Base-by-base conservation (phyloP, 2,797 vertebrate species). In the Gambusia yucatana region DNA sequence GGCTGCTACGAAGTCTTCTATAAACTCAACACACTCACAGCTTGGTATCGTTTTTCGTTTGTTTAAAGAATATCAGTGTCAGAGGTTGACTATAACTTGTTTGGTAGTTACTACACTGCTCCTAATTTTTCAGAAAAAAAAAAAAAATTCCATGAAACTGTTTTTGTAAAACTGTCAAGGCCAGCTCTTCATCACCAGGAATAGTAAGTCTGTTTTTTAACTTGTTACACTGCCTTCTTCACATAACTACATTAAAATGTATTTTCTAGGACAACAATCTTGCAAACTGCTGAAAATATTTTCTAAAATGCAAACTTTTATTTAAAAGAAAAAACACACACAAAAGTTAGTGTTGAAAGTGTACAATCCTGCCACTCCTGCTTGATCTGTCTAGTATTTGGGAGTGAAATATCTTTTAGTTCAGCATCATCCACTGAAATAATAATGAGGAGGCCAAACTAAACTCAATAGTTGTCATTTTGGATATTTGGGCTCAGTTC, bases 1-100 rank as follows among this genome's bases (percentile, higher is more conserved):
- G 74, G 57, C 73, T 22, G 44, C 48, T 17, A 67, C 0, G n/a
- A 46, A 63, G 43, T 48, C 70, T 76, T 80, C 57, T 61, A 55
- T 20, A 50, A 65, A 81, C 48, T 71, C 59, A 78, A 81, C 52
- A 47, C 11, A 55, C 67, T 77, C 25, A 20, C 77, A 82, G 72
- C 52, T 63, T 55, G 50, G 25, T 30, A 28, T 78, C 65, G 28
- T 47, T 28, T 46, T 55, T 25, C 10, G 8, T 67, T 33, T 71
- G 71, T 22, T 78, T 59, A n/a, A 75, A 69, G 22, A 57, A 61
- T 44, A 25, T 14, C 39, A 25, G 36, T 16, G 11, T 17, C 36
- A 77, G 22, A 77, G 11, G 28, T 44, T 22, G 46, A 22, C 48
- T 44, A 30, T 47, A 48, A 72, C 55, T 71, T 72, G 36, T 57